Evolutionary conservation across 2,113 vertebrate species (phyloP), one percentile per base, ranked within the genome.

Genomic region (Nothocercus nigrocapillus): DNA sequence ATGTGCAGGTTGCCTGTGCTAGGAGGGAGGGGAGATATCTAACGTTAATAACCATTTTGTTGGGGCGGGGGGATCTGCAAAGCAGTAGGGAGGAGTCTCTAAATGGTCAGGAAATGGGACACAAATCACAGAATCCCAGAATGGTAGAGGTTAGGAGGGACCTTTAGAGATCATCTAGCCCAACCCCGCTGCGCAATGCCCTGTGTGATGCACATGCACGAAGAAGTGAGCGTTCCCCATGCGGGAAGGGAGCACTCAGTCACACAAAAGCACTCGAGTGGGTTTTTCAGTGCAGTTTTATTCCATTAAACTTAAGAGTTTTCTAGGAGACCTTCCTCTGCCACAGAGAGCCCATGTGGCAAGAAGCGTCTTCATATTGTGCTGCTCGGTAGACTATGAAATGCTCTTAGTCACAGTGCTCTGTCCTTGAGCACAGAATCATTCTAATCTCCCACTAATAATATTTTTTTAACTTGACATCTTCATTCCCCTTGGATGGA

Each of bases 371-470:
- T 76, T 92, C 3, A 2, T 72, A 53, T 81, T 94, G 93, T 95
- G 75, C 93, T 94, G 89, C 83, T 92, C 82, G 56, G 53, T 59
- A 89, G 95, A 81, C 90, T 93, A 54, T 91, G 92, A 95, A 95
- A 94, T 92, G 64, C 83, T 47, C 36, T 96, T 93, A 81, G 72
- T 92, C 47, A 72, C 82, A 51, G 78, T 79, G 38, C 67, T 87
- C 58, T 92, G 47, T 92, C 42, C 32, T 38, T 82, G 67, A 91
- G 75, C 76, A 40, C 61, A 91, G 68, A 94, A 84, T 82, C 44
- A 20, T 30, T 90, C 79, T 93, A 45, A 63, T 86, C 63, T 95
- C 45, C 42, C 14, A 32, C 49, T 88, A 90, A 85, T 91, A 67
- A 21, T 54, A 64, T 40, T 82, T 86, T 81, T 86, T 87, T 11